Evolutionary conservation across 2,113 vertebrate genomes (phyloP), one percentile per base, ranked within the genome.

Genomic region (Rhabdomys dilectus): DNA sequence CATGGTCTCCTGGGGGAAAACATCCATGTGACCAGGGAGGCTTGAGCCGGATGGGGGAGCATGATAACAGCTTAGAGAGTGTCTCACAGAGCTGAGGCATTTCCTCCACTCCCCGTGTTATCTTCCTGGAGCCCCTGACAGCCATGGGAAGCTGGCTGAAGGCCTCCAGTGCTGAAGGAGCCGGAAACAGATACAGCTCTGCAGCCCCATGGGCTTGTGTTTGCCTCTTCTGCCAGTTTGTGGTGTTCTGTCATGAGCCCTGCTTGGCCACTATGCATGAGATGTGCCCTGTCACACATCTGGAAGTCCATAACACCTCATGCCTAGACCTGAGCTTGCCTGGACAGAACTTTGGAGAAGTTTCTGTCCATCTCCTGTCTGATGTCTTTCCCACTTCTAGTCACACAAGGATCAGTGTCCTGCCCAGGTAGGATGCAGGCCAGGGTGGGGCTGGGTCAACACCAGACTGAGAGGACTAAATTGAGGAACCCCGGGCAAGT

Each of bases 81-180:
- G 0, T 66, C 92, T 82, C 24, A 68, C 29, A 68, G 53, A 5
- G 36, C n/a, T 39, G 26, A 62, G 53, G 88, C 85, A 75, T 58
- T 88, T 97, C 94, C 92, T 95, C 66, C 70, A 4, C 0, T 70
- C 81, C 88, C 81, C 8, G 51, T 0, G 2, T 22, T 62, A 75
- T 48, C 62, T 82, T 2, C 0, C 39, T 60, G 2, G 58, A 21
- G 39, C 73, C 76, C 88, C 6, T 0, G 1, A 19, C 7, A 3
- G 8, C 66, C 51, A 21, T 75, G 92, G 94, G 95, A 91, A 89
- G 94, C 86, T 62, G 78, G 53, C 53, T 72, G 56, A n/a, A 70
- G 0, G 53, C 86, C 62, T 42, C 53, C 24, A 0, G 8, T 7
- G n/a, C 31, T 3, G 8, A 85, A 45, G 66, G 8, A 13, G 53